Percentiles rank a stretch among this genome's conserved stretches.
Conservation (phyloP, 1,140 invertebrate genomes). For the Daktulosphaira vitifoliae region DNA sequence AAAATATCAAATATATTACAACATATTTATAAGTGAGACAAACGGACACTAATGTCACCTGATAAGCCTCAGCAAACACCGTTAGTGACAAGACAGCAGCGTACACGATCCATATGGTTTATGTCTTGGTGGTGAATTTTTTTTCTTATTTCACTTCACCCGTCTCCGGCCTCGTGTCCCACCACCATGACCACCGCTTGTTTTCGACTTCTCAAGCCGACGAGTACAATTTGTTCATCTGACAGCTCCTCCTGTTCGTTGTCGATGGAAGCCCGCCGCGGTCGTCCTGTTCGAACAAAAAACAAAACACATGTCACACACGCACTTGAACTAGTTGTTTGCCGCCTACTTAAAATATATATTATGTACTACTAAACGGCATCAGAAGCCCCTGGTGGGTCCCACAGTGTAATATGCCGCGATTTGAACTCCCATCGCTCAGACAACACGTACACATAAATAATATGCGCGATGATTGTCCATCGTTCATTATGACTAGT, state of each 20-base stretch:
- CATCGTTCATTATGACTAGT: too few species aligned
- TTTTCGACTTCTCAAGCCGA: slow-evolving; percentile 6
- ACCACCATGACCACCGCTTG: too few species aligned
- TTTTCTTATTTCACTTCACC: neutral
- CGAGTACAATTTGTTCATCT: slow-evolving; percentile 34
- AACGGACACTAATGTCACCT: slow-evolving; percentile 6
- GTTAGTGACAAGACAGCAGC: slow-evolving; percentile 6
- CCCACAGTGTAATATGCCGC: too few species aligned
- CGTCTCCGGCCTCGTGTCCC: neutral
- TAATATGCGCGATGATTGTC: too few species aligned
- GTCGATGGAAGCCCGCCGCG: too few species aligned
- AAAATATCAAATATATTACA: too few species aligned
- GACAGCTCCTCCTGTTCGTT: slow-evolving; percentile 15
- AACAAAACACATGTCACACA: slow-evolving; percentile 24
- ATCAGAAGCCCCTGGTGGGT: too few species aligned
- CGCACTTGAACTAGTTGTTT: neutral
- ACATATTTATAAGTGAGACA: too few species aligned
- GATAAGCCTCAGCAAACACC: slow-evolving; percentile 16
- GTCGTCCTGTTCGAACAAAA: slow-evolving; percentile 2
- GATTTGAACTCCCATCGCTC: too few species aligned
- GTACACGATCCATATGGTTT: slow-evolving; percentile 5
- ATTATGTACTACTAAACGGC: neutral
- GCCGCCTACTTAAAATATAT: slow-evolving; percentile 14
- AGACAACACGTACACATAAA: too few species aligned
- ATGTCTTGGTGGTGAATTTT: slow-evolving; percentile 18